These are phyloP conservation scores for Oryzias sinensis DNA, from an alignment of 2,797 vertebrate species.

Conservation along the genomic window DNA sequence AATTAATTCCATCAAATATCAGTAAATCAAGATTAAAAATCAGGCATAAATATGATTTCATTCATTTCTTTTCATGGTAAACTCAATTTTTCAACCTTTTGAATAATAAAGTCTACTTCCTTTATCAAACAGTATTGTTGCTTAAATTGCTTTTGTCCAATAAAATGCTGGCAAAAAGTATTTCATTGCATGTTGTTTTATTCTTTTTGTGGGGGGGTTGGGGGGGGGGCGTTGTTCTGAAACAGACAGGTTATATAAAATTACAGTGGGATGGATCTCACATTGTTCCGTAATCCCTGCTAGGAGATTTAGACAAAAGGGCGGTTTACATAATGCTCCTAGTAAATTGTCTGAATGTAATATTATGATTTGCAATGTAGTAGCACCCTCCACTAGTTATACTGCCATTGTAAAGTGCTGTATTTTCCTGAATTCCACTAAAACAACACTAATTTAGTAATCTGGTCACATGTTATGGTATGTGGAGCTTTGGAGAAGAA, in stretches of 20 bases:
- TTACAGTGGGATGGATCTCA: conserved; percentile 55
- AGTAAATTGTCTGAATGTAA: conserved; percentile 30
- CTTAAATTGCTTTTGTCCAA: too few species aligned
- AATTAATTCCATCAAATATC: too few species aligned
- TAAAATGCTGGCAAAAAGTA: too few species aligned
- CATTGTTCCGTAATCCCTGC: conserved; percentile 67
- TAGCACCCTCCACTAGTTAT: neutral
- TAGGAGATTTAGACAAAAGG: conserved; percentile 28
- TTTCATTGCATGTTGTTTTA: too few species aligned
- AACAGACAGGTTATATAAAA: conserved; percentile 60
- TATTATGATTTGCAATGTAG: conserved; percentile 11
- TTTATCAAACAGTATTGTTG: too few species aligned
- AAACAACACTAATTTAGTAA: conserved; percentile 3
- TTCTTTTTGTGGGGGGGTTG: too few species aligned
- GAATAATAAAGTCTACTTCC: too few species aligned
- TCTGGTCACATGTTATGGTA: neutral
- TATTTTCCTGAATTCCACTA: neutral
- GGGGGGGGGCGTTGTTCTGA: neutral
- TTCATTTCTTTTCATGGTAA: too few species aligned
- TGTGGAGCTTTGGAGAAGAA: too few species aligned
- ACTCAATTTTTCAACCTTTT: too few species aligned
- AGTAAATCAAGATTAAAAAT: too few species aligned
- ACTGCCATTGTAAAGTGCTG: neutral
- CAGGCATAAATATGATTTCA: too few species aligned
- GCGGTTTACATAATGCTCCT: conserved; percentile 27